Percentiles rank a stretch among this genome's conserved stretches.
Conservation (phyloP, 2,888 invertebrate genomes). For the Sphinx pinastri region DNA sequence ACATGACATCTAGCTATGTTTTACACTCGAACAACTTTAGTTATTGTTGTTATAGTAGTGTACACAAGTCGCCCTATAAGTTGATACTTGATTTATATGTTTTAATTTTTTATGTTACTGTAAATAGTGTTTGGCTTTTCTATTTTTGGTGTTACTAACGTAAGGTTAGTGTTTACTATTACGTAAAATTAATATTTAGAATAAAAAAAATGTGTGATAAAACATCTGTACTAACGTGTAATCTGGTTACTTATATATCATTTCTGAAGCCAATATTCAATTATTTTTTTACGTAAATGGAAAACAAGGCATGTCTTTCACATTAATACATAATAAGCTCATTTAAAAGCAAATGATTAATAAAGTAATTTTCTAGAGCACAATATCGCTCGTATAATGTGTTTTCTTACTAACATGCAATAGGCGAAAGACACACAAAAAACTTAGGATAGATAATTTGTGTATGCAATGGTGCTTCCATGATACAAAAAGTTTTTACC, state of each 20-base stretch:
- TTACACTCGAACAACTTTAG: too few species aligned
- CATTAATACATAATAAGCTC: conserved; percentile 34
- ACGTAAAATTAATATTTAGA: too few species aligned
- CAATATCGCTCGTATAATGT: conserved; percentile 50
- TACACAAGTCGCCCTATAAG: background rate
- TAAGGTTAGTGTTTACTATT: too few species aligned
- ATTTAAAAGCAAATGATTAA: conserved; percentile 47
- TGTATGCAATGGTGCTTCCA: conserved; percentile 42
- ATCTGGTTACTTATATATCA: background rate
- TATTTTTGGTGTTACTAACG: too few species aligned
- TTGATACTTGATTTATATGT: too few species aligned
- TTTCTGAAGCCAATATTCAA: background rate
- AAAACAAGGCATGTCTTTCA: background rate
- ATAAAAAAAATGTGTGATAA: too few species aligned
- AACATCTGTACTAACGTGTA: too few species aligned
- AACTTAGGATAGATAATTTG: conserved; percentile 24
- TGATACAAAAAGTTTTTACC: too few species aligned
- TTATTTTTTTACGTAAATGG: background rate
- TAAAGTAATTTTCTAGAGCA: conserved; percentile 55
- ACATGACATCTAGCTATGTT: too few species aligned
- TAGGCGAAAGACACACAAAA: conserved; percentile 45
- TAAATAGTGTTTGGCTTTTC: background rate
- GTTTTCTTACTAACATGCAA: conserved; percentile 56
- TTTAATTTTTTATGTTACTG: background rate
- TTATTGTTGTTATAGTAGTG: too few species aligned